Conservation (phyloP, 2,888 invertebrate genomes). For the Leuctra nigra region DNA sequence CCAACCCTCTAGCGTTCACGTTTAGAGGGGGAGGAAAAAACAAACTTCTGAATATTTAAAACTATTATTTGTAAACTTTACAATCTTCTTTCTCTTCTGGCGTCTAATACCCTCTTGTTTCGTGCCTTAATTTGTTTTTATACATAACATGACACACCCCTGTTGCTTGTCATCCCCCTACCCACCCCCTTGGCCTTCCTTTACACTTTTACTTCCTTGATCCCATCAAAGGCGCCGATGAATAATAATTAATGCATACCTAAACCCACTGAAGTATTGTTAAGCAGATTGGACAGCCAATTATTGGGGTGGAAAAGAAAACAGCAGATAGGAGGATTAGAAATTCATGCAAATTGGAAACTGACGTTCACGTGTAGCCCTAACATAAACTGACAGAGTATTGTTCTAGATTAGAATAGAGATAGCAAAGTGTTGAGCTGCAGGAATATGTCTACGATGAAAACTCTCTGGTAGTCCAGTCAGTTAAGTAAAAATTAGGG, state of each 20-base stretch:
- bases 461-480: no score
- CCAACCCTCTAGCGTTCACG: no score
- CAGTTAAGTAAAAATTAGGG: no score
- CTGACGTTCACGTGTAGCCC: no score
- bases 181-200: neutral
- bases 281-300: conserved; percentile 14
- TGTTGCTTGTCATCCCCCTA: neutral
- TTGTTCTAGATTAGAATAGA: no score
- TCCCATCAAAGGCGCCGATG: conserved; percentile 21
- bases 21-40: no score
- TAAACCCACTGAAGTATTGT: conserved; percentile 7
- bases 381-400: no score
- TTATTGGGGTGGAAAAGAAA: neutral
- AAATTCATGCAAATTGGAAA: neutral
- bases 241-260: conserved; percentile 23
- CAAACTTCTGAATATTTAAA: conserved; percentile 23
- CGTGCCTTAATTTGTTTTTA: conserved; percentile 22
- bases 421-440: no score
- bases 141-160: conserved; percentile 16
- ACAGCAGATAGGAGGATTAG: neutral
- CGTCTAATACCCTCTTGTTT: neutral
- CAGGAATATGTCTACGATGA: no score
- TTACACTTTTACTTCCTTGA: conserved; percentile 7
- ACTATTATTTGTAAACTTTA: conserved; percentile 22
- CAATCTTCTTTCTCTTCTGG: conserved; percentile 13